Evolutionary conservation across 2,888 invertebrate species (phyloP), one percentile per base, ranked within the genome.

Genomic region (Laspeyria flexula): DNA sequence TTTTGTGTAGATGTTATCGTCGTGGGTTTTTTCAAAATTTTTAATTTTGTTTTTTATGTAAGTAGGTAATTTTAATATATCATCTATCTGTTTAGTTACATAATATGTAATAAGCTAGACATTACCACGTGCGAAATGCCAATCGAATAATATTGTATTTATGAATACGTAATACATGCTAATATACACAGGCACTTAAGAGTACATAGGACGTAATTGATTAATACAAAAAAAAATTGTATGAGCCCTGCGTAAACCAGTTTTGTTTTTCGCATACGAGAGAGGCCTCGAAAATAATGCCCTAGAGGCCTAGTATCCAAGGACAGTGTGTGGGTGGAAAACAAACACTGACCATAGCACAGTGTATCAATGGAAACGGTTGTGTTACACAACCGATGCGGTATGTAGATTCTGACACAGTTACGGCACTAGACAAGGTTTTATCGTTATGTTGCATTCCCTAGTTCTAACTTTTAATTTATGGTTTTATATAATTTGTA

Each of bases 351-450:
- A 5, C 11, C 21, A 30, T 21, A 9, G 13, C 21, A 31, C 11
- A 45, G 43, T 50, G 41, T 43, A 54, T 50, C 43, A 55, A 53
- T 55, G 57, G 54, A 59, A 50, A 65, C 55, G 33, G 57, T 60
- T 52, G 54, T 50, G 49, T 54, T 57, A 60, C 40, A 46, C 50
- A 53, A 55, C 41, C 49, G 48, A 42, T 50, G 53, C 47, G 50
- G 52, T 71, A 63, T 64, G 69, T 58, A 61, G 55, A 65, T 62
- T 57, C 53, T 62, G 69, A 61, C 71, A 69, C 43, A 71, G 54
- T 63, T 71, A 60, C 46, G 44, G 43, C 53, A 34, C 43, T 45
- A 43, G 34, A 43, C 41, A 51, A 44, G 46, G 43, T 41, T 41
- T 51, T 38, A 43, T 43, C 27, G 42, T 49, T 35, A 18, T 35